A percentile compares a stretch with the other conserved stretches of the same genome.
Conservation (phyloP, 2,797 vertebrate species). For the Naso thynnoides region DNA sequence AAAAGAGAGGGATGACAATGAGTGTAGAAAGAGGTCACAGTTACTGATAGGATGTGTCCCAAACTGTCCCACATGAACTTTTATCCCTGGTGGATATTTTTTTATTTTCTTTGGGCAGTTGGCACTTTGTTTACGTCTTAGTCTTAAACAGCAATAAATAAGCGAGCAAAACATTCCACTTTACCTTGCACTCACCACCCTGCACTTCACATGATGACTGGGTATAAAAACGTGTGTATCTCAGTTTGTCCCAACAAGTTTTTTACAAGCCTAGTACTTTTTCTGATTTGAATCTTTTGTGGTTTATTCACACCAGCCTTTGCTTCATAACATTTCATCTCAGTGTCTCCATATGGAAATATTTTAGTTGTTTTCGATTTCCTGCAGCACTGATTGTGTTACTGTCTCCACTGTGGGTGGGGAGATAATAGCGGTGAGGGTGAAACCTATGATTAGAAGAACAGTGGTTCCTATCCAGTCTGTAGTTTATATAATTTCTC, state of each 20-base stretch:
- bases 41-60: slow-evolving; percentile 22
- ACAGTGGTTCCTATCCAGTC: slow-evolving; percentile 41
- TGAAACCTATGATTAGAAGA: slow-evolving; percentile 71
- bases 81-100: slow-evolving; percentile 4
- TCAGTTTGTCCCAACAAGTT: neutral
- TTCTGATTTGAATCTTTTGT: neutral
- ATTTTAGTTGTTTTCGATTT: slow-evolving; percentile 53
- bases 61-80: slow-evolving; percentile 9
- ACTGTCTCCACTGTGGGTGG: slow-evolving; percentile 66
- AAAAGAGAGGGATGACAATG: slow-evolving; percentile 3
- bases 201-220: slow-evolving; percentile 2
- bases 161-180: slow-evolving; percentile 21
- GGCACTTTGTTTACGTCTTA: slow-evolving; percentile 48
- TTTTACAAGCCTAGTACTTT: neutral
- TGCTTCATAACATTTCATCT: slow-evolving; percentile 16
- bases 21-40: neutral
- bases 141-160: slow-evolving; percentile 35
- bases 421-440: slow-evolving; percentile 62
- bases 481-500: slow-evolving; percentile 64
- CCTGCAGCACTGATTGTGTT: slow-evolving; percentile 36
- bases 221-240: neutral
- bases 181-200: slow-evolving; percentile 5
- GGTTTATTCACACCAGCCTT: neutral
- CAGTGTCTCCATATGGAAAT: slow-evolving; percentile 38
- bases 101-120: slow-evolving; percentile 30